Percentiles rank a stretch among this genome's conserved stretches.
Conservation (phyloP, 2,113 vertebrate species). For the Python bivittatus region DNA sequence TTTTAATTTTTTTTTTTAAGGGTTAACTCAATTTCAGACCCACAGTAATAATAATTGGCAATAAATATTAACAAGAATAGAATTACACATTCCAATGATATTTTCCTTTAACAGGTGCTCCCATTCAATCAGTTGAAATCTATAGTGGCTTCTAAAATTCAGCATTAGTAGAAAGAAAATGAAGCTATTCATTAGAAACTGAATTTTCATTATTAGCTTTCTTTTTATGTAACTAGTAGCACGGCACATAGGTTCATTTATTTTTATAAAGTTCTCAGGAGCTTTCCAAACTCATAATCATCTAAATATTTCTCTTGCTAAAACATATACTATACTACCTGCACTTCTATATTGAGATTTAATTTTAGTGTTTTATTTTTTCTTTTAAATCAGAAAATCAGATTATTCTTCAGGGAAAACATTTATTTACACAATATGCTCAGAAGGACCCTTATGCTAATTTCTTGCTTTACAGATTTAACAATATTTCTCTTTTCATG, state of each 20-base stretch:
- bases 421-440: background rate
- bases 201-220: background rate
- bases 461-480: background rate
- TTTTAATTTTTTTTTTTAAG: background rate
- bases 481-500: background rate
- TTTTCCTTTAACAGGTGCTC: background rate
- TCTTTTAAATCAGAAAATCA: slow-evolving; percentile 12
- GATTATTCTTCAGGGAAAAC: slow-evolving; percentile 40
- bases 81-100: background rate
- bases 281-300: background rate
- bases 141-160: background rate
- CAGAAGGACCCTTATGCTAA: background rate
- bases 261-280: background rate
- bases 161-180: background rate
- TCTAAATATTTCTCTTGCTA: slow-evolving; percentile 4
- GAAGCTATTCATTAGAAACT: background rate
- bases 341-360: background rate
- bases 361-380: slow-evolving; percentile 32
- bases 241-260: background rate
- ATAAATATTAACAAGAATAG: background rate
- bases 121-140: background rate
- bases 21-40: background rate
- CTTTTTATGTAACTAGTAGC: background rate
- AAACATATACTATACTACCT: slow-evolving; percentile 15
- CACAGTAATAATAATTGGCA: background rate